Percentiles rank a stretch among this genome's conserved stretches.
These are phyloP conservation scores for Cybosia mesomella DNA, from an alignment of 2,888 invertebrate species.

Conservation along the genomic window DNA sequence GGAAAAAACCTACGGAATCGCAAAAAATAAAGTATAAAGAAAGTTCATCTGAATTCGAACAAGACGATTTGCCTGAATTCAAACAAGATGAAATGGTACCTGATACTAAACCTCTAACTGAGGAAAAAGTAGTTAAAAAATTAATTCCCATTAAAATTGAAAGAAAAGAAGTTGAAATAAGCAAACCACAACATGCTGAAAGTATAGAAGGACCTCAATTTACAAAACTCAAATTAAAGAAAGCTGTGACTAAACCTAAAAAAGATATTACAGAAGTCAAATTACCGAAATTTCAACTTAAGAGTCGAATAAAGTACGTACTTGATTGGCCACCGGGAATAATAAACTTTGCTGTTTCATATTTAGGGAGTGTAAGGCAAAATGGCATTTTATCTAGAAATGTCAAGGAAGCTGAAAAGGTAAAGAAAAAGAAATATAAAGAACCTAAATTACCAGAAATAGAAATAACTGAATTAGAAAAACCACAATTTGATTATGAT, in stretches of 20 bases:
- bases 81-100: conserved; percentile 35
- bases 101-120: conserved; percentile 26
- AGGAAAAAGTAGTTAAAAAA: conserved; percentile 36
- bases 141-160: conserved; percentile 88
- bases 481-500: conserved; percentile 83
- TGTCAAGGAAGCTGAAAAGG: conserved; percentile 89
- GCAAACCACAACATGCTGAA: conserved; percentile 88
- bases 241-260: conserved; percentile 84
- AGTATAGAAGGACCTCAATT: conserved; percentile 88
- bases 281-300: conserved; percentile 90
- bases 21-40: conserved; percentile 30
- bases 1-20: conserved; percentile 33
- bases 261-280: conserved; percentile 71
- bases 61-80: conserved; percentile 19
- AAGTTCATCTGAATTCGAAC: conserved; percentile 5
- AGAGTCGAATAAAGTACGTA: conserved; percentile 89
- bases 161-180: conserved; percentile 88
- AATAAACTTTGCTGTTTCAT: conserved; percentile 81
- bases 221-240: conserved; percentile 90
- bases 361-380: conserved; percentile 87
- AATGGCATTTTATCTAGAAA: conserved; percentile 91
- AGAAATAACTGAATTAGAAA: conserved; percentile 86
- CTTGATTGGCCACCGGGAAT: conserved; percentile 89
- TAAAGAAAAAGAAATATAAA: conserved; percentile 87
- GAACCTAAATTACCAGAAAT: conserved; percentile 86